Conservation (phyloP, 2,113 vertebrate genomes). For the Propithecus coquereli region DNA sequence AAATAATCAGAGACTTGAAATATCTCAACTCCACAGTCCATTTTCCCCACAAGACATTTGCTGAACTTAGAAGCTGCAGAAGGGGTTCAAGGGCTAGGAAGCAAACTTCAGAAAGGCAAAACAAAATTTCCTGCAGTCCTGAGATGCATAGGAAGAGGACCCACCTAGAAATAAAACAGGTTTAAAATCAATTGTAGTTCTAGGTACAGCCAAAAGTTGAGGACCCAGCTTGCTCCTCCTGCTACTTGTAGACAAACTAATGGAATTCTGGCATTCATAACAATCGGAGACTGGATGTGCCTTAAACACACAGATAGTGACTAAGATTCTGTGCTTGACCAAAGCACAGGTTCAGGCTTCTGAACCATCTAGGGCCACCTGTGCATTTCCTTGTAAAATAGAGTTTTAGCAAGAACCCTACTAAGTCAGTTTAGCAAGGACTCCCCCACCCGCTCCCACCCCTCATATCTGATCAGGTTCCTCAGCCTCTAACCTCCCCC, state of each 20-base stretch:
- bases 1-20: neutral
- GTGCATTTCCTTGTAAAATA: neutral
- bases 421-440: too few relatives aligned
- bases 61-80: neutral
- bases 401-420: neutral
- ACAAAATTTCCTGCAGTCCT: neutral
- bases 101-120: neutral
- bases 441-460: too few relatives aligned
- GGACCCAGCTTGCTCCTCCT: neutral
- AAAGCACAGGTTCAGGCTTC: neutral
- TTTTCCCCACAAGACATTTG: neutral
- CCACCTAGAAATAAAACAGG: neutral
- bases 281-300: neutral
- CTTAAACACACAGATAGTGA: neutral
- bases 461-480: neutral
- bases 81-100: neutral
- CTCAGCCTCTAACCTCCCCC: neutral
- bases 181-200: neutral
- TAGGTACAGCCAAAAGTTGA: neutral
- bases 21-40: neutral
- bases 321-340: neutral
- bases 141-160: neutral
- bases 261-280: neutral
- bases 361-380: neutral
- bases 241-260: neutral